Percentiles rank a stretch among this genome's conserved stretches.
Conservation (phyloP, 1,140 invertebrate genomes). For the Drosophila asahinai region DNA sequence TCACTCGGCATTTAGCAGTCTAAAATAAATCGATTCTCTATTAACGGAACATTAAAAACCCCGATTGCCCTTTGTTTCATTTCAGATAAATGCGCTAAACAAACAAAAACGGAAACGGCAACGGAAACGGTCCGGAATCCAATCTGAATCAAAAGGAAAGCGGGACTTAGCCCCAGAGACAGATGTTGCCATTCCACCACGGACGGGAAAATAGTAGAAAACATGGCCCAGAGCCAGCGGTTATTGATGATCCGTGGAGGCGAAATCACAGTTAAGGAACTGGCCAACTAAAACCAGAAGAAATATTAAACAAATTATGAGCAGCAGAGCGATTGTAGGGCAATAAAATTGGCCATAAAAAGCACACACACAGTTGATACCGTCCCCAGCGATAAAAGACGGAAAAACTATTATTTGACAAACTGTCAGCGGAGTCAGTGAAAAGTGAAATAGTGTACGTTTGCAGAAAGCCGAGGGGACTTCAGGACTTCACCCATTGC, state of each 20-base stretch:
- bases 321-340: slow-evolving; percentile 32
- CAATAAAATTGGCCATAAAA: slow-evolving; percentile 73
- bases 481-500: slow-evolving; percentile 35
- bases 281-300: slow-evolving; percentile 34
- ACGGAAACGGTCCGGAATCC: slow-evolving; percentile 32
- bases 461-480: slow-evolving; percentile 37
- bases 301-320: slow-evolving; percentile 52
- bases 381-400: slow-evolving; percentile 47
- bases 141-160: slow-evolving; percentile 15
- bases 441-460: slow-evolving; percentile 60
- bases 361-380: slow-evolving; percentile 3
- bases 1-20: slow-evolving; percentile 77
- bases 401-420: slow-evolving; percentile 56
- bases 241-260: slow-evolving; percentile 49
- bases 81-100: slow-evolving; percentile 65
- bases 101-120: slow-evolving; percentile 28
- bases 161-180: slow-evolving; percentile 42
- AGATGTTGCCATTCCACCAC: slow-evolving; percentile 50
- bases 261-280: slow-evolving; percentile 47
- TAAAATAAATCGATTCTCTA: slow-evolving; percentile 79
- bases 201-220: slow-evolving; percentile 17
- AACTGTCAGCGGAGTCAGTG: slow-evolving; percentile 43
- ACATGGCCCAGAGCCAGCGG: slow-evolving; percentile 53
- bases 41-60: slow-evolving; percentile 80
- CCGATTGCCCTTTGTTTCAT: slow-evolving; percentile 76